These are phyloP conservation scores for Serranus cabrilla DNA, from an alignment of 2,797 vertebrate genomes.

Conservation along the genomic window DNA sequence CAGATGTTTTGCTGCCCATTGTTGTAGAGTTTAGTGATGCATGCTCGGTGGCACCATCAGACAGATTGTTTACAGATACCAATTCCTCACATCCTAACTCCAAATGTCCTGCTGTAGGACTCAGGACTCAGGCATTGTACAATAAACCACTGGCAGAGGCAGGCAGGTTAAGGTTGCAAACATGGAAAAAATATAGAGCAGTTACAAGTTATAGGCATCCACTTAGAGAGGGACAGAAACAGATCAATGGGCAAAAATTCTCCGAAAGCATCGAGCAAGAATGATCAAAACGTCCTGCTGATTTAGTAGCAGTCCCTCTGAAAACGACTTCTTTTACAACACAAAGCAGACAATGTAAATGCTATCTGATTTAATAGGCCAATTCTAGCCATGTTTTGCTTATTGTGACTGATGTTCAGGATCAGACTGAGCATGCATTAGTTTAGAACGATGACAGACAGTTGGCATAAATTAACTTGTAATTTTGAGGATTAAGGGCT, in stretches of 20 bases:
- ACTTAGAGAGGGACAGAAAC: background rate
- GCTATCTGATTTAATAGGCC: background rate
- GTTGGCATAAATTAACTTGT: constrained; percentile 8
- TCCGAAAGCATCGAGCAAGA: background rate
- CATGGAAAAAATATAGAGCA: constrained; percentile 5
- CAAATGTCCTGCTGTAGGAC: constrained; percentile 35
- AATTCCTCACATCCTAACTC: constrained; percentile 16
- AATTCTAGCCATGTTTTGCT: constrained; percentile 8
- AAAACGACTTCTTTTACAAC: constrained; percentile 7
- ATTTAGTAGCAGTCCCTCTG: constrained; percentile 1
- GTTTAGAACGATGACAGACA: constrained; percentile 3
- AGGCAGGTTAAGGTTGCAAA: constrained; percentile 4
- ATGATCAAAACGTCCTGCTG: background rate
- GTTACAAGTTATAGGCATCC: background rate
- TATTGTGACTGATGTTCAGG: constrained; percentile 11
- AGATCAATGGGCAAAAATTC: background rate
- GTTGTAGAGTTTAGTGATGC: constrained; percentile 34
- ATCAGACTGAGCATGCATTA: constrained; percentile 8
- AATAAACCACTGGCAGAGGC: constrained; percentile 31
- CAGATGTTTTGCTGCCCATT: constrained; percentile 52
- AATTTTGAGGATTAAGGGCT: constrained; percentile 14
- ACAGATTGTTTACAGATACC: constrained; percentile 51
- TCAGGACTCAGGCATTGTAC: constrained; percentile 38
- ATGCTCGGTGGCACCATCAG: constrained; percentile 22
- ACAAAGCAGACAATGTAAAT: constrained; percentile 11